phyloP scores from a whole-genome alignment of 2,888 invertebrate genomes.

The Ennomos erosarius region DNA sequence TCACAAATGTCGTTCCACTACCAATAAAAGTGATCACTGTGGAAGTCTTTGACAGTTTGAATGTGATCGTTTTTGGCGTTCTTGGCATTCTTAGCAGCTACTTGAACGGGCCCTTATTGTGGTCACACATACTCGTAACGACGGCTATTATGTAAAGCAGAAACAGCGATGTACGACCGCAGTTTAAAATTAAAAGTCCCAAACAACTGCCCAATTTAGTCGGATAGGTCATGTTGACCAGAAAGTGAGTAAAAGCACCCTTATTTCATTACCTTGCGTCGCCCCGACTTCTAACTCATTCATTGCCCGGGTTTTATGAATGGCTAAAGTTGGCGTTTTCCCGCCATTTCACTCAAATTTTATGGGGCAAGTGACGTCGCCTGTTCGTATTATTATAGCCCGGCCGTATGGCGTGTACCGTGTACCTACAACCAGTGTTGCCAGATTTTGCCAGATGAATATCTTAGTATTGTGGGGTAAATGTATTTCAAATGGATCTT shows the following conservation, averaged over 20 bases:
- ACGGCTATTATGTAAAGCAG: no score
- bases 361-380: slow-evolving; percentile 40
- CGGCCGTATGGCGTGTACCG: slow-evolving; percentile 8
- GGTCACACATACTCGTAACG: no score
- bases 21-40: no score
- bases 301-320: slow-evolving; percentile 43
- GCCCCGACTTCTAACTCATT: slow-evolving; percentile 37
- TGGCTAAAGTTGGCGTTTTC: slow-evolving; percentile 43
- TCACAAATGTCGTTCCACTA: no score
- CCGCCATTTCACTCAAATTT: slow-evolving; percentile 54
- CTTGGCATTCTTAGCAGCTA: no score
- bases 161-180: no score
- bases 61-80: no score
- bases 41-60: no score
- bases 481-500: no score
- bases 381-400: neutral
- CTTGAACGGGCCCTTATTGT: no score
- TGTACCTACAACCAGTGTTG: slow-evolving; percentile 18
- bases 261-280: slow-evolving; percentile 14
- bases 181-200: no score
- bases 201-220: neutral
- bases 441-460: slow-evolving; percentile 19
- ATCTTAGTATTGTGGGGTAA: neutral
- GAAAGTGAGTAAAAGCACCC: slow-evolving; percentile 1
- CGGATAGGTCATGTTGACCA: neutral